phyloP scores from a whole-genome alignment of 1,140 invertebrate species.

The Drosophila pallidifrons region DNA sequence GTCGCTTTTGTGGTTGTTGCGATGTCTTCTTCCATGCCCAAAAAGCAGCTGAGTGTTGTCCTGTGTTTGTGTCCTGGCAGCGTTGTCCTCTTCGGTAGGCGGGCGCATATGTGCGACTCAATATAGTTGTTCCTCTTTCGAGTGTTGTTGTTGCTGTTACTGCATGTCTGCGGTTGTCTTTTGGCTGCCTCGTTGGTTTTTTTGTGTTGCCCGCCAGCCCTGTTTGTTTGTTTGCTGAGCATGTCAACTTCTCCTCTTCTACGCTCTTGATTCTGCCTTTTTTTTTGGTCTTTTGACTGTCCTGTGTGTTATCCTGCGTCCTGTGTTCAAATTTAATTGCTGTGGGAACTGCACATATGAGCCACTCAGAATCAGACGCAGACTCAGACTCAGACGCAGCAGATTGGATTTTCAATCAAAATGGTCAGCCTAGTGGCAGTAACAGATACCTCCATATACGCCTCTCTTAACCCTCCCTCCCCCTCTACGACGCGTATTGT shows the following conservation, averaged over 20 bases:
- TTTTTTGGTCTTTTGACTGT: background rate
- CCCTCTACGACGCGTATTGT: background rate
- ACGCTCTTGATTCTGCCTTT: background rate
- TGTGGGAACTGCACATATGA: conserved; percentile 80
- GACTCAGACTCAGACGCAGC: conserved; percentile 54
- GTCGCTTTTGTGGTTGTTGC: conserved; percentile 70
- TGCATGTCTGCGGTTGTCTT: conserved; percentile 79
- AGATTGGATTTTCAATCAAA: conserved; percentile 83
- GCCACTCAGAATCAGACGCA: conserved; percentile 63
- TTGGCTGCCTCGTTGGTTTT: conserved; percentile 51
- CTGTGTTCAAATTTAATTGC: conserved; percentile 79
- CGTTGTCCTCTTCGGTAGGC: conserved; percentile 53
- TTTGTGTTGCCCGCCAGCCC: conserved; percentile 43
- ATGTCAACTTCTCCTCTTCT: conserved; percentile 65
- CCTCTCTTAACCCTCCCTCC: background rate
- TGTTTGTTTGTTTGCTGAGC: conserved; percentile 79
- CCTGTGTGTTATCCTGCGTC: conserved; percentile 67
- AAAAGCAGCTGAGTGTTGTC: conserved; percentile 73
- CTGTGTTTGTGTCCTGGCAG: conserved; percentile 33
- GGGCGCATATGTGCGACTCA: conserved; percentile 54
- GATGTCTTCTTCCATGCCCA: conserved; percentile 73
- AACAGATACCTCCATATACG: conserved; percentile 1
- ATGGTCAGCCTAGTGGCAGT: conserved; percentile 52
- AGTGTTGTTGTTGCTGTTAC: conserved; percentile 25
- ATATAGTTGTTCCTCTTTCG: conserved; percentile 38